Base-by-base conservation (phyloP, 2,113 vertebrate genomes). In the Petrocephalus microphthalmus region DNA sequence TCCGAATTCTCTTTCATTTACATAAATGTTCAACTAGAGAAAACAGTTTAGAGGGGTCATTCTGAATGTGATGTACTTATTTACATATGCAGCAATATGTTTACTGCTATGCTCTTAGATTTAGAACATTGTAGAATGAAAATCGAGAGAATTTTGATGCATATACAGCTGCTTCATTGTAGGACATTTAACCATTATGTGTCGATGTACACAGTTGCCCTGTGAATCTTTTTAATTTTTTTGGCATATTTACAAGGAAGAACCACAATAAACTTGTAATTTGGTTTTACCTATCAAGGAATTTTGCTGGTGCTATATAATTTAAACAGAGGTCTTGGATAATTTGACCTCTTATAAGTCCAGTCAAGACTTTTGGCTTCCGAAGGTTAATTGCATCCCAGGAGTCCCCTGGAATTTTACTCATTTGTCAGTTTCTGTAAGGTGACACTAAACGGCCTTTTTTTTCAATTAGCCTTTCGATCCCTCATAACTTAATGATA, bases 401-500 rank as follows among this genome's bases (percentile, higher is more conserved):
- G 13, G n/a, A 53, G 49, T 29, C 64, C 33, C 13, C 87, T 53
- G 25, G 22, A 82, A 42, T 82, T 82, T 47, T 52, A 7, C 20
- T 67, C 57, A 87, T 87, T 87, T 87, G 60, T 67, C n/a, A 42
- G 53, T 85, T 85, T 84, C 29, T 19, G 20, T 71, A 67, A 33
- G 42, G 56, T 52, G 81, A n/a, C 42, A 37, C 25, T 52, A 29
- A 42, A 29, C 53, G 45, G 60, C 15, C 17, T 60, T 88, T 86
- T 86, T 56, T 84, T 67, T 88, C 60, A 67, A 88, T 88, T 88
- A 83, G 87, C 88, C 56, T 84, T 85, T 88, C 85, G n/a, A 85
- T 84, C 45, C 45, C 56, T 64, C 47, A 51, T 45, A 67, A 88
- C 42, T 88, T 64, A 88, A 88, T 57, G 78, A 25, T 52, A 88